phyloP scores from a whole-genome alignment of 2,888 invertebrate species.

The Cistogaster globosa region DNA sequence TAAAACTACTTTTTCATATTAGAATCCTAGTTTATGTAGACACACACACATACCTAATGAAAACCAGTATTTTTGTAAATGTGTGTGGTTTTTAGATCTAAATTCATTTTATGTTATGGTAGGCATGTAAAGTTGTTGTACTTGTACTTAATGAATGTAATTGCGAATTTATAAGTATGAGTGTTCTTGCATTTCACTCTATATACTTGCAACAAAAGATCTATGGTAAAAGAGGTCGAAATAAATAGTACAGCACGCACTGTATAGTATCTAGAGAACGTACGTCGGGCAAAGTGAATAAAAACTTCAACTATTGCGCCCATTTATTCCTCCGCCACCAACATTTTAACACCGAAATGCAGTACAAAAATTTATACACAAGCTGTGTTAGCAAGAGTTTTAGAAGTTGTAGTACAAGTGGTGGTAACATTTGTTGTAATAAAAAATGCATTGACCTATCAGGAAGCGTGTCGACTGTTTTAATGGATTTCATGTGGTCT shows the following conservation, averaged over 20 bases:
- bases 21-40: background rate
- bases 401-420: conserved; percentile 44
- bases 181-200: conserved; percentile 23
- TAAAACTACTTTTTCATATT: conserved; percentile 3
- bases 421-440: conserved; percentile 67
- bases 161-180: conserved; percentile 8
- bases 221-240: conserved; percentile 1
- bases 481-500: conserved; percentile 70
- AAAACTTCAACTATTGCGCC: conserved; percentile 10
- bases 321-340: conserved; percentile 11
- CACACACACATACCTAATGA: background rate
- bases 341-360: conserved; percentile 17
- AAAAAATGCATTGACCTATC: conserved; percentile 72
- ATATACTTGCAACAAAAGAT: conserved; percentile 37
- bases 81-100: conserved; percentile 52
- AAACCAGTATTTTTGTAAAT: conserved; percentile 26
- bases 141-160: background rate
- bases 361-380: conserved; percentile 27
- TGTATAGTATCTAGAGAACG: conserved; percentile 22
- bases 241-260: conserved; percentile 24
- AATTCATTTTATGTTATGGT: conserved; percentile 54
- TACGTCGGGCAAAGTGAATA: background rate
- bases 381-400: conserved; percentile 29
- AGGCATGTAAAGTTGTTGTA: conserved; percentile 44
- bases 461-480: conserved; percentile 70